Evolutionary conservation across 2,888 invertebrate genomes (phyloP).

Genomic region (Girardia tigrina): DNA sequence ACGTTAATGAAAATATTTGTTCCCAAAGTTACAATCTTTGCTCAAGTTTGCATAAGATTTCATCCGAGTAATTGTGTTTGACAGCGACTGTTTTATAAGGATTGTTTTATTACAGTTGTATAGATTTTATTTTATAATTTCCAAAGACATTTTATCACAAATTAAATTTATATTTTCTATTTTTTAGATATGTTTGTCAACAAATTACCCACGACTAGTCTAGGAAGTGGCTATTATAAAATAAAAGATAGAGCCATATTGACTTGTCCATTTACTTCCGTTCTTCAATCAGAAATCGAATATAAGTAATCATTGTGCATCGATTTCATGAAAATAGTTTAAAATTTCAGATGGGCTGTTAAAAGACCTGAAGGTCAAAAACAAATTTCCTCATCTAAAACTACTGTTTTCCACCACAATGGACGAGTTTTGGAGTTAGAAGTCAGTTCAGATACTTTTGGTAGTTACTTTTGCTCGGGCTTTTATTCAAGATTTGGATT

Average conservation of each 20-base stretch:
- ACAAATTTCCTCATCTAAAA: not conserved
- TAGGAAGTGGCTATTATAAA: not conserved
- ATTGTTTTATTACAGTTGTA: not conserved
- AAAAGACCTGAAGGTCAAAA: not conserved
- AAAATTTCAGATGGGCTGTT: not conserved
- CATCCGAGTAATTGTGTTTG: no score
- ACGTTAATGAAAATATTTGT: no score
- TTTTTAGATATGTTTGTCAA: not conserved
- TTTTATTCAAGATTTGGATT: not conserved
- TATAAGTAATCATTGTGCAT: not conserved
- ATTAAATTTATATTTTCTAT: no score
- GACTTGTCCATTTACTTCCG: not conserved
- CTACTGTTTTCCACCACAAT: constrained; percentile 11
- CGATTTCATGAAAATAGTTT: not conserved
- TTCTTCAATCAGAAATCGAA: not conserved
- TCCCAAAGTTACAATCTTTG: no score
- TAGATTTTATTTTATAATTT: not conserved
- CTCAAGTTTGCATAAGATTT: no score
- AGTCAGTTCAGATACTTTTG: not conserved
- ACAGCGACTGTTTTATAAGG: no score
- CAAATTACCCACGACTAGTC: not conserved
- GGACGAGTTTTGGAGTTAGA: constrained; percentile 3
- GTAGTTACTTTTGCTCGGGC: not conserved
- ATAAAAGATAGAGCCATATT: not conserved
- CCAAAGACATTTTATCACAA: no score